Base-by-base conservation (phyloP, 2,797 vertebrate species). In the Sardinella longiceps region DNA sequence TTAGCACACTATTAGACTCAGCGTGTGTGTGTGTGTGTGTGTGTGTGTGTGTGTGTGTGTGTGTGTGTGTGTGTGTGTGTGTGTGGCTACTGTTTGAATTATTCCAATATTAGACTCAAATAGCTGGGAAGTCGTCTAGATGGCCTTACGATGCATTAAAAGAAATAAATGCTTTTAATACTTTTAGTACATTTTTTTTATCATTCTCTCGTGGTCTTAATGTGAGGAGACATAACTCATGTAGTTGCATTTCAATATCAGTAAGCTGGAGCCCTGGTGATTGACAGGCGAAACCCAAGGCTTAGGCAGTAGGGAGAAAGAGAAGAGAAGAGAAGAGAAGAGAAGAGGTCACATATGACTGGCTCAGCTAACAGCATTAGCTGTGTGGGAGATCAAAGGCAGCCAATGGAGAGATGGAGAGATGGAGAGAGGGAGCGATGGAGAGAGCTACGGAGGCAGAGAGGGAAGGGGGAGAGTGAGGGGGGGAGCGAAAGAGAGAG, bases 331-430 rank as follows among this genome's bases (percentile, higher is more conserved):
- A 88, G 84, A 92, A 92, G 86, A 84, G 33, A 92, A 92, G 86
- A 84, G 33, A 83, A 93, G 88, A 88, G 84, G 90, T 89, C 90
- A 90, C 88, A 90, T 90, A 77, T 86, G 89, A 89, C 85, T 89
- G 91, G 90, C 83, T 85, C 83, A 80, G 77, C 84, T 91, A 91
- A 92, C 90, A 88, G 85, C 84, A 90, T 88, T 83, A 89, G 85
- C 80, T 83, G 80, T 89, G 70, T 81, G 86, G 85, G 85, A 90
- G 86, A 91, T 93, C 91, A 93, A 92, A 92, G 93, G 85, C 56
- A 83, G 80, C 87, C 87, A 9, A n/a, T n/a, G n/a, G n/a, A n/a
- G n/a, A n/a, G n/a, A n/a, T n/a, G n/a, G n/a, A n/a, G n/a, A n/a
- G n/a, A n/a, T n/a, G n/a, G n/a, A n/a, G n/a, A n/a, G n/a, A n/a